Evolutionary conservation across 2,797 vertebrate species (phyloP), one percentile per base, ranked within the genome.

Genomic region (Dipus sagitta): DNA sequence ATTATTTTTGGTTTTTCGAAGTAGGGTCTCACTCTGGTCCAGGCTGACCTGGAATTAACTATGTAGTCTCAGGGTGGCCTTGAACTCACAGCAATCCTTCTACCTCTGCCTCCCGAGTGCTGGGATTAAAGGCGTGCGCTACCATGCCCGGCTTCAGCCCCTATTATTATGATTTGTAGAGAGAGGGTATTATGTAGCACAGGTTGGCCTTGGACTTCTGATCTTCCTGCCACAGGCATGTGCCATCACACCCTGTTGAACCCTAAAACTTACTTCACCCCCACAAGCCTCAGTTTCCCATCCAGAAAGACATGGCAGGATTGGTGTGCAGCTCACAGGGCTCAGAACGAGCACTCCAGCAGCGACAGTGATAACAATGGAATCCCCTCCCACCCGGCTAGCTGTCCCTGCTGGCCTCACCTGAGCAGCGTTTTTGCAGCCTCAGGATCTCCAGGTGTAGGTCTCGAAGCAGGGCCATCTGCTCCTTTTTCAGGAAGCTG

Each of bases 391-490:
- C 30, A 24, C 2, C 2, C 32, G 0, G 21, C 6, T 9, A 1
- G 38, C 62, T 42, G 2, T 0, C 30, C 30, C 42, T 24, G 60
- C 21, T 0, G 0, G 0, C 13, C 98, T 98, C 97, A 99, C 99
- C 99, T 98, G 99, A 98, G 97, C 99, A 99, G 97, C 99, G 98
- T 96, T 99, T 99, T 98, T 99, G 99, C 97, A 99, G 94, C 94
- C 99, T 99, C 26, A 99, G 98, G 98, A 99, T 99, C 98, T 99
- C 99, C 98, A 99, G 98, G 97, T 99, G 99, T 96, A 99, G 98
- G 96, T 98, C 99, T 0, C 99, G 99, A 42, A 99, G 99, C 94
- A 99, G 93, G 74, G 99, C 98, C 97, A 99, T 98, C 97, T 99
- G 99, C 97, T 99, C 99, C 97, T 99, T 99, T 93, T 99, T 98